Evolutionary conservation across 2,888 invertebrate genomes (phyloP).

Genomic region (Thereva nobilitata): DNA sequence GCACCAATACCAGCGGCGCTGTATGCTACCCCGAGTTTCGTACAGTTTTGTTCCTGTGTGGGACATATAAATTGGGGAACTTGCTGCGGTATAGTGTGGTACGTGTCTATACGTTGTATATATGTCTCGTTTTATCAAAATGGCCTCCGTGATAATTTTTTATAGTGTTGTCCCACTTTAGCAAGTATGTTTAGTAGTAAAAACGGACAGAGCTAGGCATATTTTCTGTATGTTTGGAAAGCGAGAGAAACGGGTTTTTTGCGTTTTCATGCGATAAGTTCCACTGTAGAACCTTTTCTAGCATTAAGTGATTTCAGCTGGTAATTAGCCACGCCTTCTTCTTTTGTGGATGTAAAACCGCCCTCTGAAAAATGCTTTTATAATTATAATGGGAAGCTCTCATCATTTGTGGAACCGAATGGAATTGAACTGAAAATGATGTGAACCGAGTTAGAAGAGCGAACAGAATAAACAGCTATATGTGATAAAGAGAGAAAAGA

Average conservation of each 20-base stretch:
- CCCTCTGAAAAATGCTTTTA: slow-evolving; percentile 3
- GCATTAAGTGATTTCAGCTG: neutral
- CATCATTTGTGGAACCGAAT: too few species aligned
- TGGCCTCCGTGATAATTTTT: slow-evolving; percentile 31
- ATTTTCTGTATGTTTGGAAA: too few species aligned
- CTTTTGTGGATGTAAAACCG: neutral
- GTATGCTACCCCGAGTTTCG: neutral
- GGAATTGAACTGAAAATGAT: too few species aligned
- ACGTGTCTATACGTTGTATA: slow-evolving; percentile 47
- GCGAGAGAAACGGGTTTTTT: too few species aligned
- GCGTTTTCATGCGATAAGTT: too few species aligned
- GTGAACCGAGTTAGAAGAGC: too few species aligned
- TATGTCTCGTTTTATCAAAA: slow-evolving; percentile 46
- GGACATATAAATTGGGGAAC: too few species aligned
- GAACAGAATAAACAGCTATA: too few species aligned
- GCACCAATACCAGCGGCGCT: neutral
- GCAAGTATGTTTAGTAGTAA: neutral
- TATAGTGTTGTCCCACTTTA: neutral
- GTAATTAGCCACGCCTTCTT: slow-evolving; percentile 42
- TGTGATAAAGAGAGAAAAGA: too few species aligned
- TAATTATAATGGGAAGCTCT: neutral
- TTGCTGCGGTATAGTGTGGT: too few species aligned
- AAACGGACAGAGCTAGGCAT: neutral
- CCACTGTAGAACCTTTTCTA: neutral
- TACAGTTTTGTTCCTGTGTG: neutral